Evolutionary conservation across 1,140 invertebrate species (phyloP).

Genomic region (Riptortus pedestris): DNA sequence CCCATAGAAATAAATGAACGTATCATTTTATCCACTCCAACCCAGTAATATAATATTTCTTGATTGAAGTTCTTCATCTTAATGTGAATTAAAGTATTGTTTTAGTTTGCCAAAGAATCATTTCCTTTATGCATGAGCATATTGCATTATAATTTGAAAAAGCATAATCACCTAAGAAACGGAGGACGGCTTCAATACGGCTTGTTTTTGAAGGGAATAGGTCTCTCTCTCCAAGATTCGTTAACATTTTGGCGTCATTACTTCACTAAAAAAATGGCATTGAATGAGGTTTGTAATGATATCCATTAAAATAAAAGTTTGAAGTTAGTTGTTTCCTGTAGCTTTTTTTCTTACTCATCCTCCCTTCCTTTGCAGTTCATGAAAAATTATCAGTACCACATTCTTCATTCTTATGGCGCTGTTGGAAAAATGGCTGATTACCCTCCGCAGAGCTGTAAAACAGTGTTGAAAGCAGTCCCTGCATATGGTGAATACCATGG

Average conservation of each 20-base stretch:
- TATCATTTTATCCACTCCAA: too few relatives aligned
- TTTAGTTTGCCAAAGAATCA: constrained; percentile 64
- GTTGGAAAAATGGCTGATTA: constrained; percentile 86
- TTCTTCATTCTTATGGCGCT: constrained; percentile 90
- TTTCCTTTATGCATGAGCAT: constrained; percentile 92
- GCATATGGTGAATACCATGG: constrained; percentile 79
- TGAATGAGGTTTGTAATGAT: constrained; percentile 47
- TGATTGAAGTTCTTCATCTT: too few relatives aligned
- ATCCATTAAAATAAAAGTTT: background rate
- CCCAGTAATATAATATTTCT: too few relatives aligned
- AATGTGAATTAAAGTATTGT: constrained; percentile 13
- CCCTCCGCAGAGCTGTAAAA: constrained; percentile 81
- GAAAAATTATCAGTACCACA: constrained; percentile 81
- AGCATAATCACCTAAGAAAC: constrained; percentile 80
- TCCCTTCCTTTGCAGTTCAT: constrained; percentile 55
- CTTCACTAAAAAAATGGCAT: constrained; percentile 80
- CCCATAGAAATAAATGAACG: too few relatives aligned
- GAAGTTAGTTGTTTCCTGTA: background rate
- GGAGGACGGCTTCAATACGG: constrained; percentile 83
- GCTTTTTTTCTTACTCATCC: background rate
- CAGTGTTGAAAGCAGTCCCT: constrained; percentile 71
- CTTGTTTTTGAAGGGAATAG: constrained; percentile 89
- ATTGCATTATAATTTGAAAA: constrained; percentile 66
- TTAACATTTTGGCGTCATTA: constrained; percentile 84
- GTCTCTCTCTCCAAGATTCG: constrained; percentile 72